These are phyloP conservation scores for Xestia xanthographa DNA, from an alignment of 2,888 invertebrate genomes.

Conservation along the genomic window DNA sequence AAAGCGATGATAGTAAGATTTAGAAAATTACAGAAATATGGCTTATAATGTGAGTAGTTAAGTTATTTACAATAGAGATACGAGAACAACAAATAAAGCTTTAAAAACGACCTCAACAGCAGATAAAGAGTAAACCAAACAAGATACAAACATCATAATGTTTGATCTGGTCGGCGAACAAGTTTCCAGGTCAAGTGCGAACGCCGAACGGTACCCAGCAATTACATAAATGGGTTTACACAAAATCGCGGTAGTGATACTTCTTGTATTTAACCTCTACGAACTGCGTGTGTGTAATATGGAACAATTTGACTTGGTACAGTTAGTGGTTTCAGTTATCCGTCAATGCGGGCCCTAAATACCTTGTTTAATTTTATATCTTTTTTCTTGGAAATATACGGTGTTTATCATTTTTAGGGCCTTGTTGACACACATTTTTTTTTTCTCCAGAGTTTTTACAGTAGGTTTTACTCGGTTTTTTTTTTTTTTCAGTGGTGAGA, in stretches of 20 bases:
- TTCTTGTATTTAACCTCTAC: conserved; percentile 42
- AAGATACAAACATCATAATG: conserved; percentile 52
- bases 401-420: neutral
- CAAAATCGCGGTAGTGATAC: conserved; percentile 64
- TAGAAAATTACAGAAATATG: neutral
- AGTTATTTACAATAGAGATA: neutral
- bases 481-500: neutral
- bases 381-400: conserved; percentile 20
- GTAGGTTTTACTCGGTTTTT: neutral
- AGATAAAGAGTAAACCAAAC: conserved; percentile 51
- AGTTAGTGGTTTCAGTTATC: conserved; percentile 18
- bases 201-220: conserved; percentile 75
- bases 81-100: neutral
- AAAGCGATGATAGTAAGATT: too few species aligned
- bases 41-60: neutral
- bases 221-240: conserved; percentile 77
- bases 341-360: conserved; percentile 19
- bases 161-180: conserved; percentile 62
- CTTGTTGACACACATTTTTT: conserved; percentile 1
- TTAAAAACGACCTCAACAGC: neutral
- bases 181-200: conserved; percentile 76
- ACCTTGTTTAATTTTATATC: neutral
- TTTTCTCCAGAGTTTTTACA: neutral
- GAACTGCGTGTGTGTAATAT: conserved; percentile 27
- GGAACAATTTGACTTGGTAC: conserved; percentile 31